A percentile compares a stretch with the other conserved stretches of the same genome.
These are phyloP conservation scores for Limnephilus rhombicus DNA, from an alignment of 2,888 invertebrate genomes.

Conservation along the genomic window DNA sequence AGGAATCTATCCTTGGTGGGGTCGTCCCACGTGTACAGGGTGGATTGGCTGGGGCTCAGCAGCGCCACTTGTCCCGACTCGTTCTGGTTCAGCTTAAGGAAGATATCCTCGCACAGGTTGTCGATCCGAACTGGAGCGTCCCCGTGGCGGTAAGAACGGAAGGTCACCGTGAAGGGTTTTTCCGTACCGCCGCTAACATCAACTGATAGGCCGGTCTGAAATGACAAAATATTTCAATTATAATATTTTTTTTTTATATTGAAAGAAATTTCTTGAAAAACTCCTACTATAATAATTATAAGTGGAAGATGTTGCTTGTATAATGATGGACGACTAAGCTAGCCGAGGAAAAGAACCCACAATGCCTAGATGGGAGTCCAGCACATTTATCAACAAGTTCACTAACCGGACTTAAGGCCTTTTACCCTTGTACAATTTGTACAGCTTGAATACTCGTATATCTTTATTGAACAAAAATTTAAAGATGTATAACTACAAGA, in stretches of 20 bases:
- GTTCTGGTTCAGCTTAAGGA: conserved; percentile 87
- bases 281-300: too few species aligned
- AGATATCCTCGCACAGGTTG: conserved; percentile 89
- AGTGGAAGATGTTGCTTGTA: too few species aligned
- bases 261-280: neutral
- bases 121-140: conserved; percentile 91
- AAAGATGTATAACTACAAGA: too few species aligned
- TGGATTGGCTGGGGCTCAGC: conserved; percentile 85
- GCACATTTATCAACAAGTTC: too few species aligned
- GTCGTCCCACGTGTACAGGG: conserved; percentile 92
- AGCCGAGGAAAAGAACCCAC: too few species aligned
- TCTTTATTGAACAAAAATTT: too few species aligned
- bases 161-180: conserved; percentile 85
- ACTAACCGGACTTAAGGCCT: too few species aligned
- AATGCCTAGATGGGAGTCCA: too few species aligned
- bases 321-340: too few species aligned
- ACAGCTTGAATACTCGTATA: too few species aligned
- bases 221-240: conserved; percentile 68
- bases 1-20: conserved; percentile 84
- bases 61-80: conserved; percentile 82
- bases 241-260: neutral
- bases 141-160: conserved; percentile 85
- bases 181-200: conserved; percentile 86
- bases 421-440: too few species aligned
- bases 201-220: conserved; percentile 83